Conservation (phyloP, 2,113 vertebrate species). For the Hyla sarda region DNA sequence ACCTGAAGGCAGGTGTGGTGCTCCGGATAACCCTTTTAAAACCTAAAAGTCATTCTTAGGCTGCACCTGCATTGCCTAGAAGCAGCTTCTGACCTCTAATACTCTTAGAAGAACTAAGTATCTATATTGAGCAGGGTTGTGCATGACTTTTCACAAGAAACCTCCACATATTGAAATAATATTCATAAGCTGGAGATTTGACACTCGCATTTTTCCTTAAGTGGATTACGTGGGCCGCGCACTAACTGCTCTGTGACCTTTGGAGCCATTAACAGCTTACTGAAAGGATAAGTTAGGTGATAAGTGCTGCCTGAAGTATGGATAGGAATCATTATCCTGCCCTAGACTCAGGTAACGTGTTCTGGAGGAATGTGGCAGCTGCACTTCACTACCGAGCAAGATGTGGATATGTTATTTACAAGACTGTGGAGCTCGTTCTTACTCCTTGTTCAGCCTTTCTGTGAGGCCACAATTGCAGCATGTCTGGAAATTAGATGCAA, state of each 20-base stretch:
- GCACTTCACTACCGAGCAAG: background rate
- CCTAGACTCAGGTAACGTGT: background rate
- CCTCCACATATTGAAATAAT: background rate
- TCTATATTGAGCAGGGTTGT: background rate
- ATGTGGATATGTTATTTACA: too few relatives aligned
- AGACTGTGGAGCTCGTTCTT: too few relatives aligned
- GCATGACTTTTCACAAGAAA: slow-evolving; percentile 19
- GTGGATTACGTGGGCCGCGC: background rate
- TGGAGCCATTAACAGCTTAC: slow-evolving; percentile 39
- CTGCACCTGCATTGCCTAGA: background rate
- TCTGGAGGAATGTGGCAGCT: too few relatives aligned
- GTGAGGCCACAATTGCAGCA: background rate
- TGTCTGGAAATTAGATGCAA: too few relatives aligned
- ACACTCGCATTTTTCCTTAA: background rate
- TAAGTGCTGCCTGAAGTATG: background rate
- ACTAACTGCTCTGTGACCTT: slow-evolving; percentile 14
- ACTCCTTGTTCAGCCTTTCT: background rate
- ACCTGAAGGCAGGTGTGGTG: too few relatives aligned
- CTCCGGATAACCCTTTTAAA: too few relatives aligned
- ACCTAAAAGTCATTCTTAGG: too few relatives aligned
- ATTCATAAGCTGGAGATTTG: background rate
- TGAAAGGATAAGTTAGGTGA: slow-evolving; percentile 16
- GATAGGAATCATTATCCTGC: background rate
- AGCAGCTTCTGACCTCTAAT: background rate
- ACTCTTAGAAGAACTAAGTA: background rate